Percentiles rank a stretch among this genome's conserved stretches.
Conservation (phyloP, 1,140 invertebrate species). For the Nebria ingens region DNA sequence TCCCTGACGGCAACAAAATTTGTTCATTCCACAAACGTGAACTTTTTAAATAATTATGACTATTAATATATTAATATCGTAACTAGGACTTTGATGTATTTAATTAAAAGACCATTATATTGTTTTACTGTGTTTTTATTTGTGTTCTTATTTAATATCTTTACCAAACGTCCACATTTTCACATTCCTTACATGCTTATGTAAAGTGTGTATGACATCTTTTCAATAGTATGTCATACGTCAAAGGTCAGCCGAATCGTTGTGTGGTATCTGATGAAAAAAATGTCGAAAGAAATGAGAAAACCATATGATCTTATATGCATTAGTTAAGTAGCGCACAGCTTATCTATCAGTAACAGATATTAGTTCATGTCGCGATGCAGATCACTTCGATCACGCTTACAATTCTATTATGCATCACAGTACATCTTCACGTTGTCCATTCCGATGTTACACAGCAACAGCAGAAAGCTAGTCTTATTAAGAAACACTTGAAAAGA, state of each 20-base stretch:
- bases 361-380: not conserved
- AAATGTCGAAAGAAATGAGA: not conserved
- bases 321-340: conserved; percentile 4
- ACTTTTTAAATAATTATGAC: conserved; percentile 18
- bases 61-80: conserved; percentile 15
- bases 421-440: not conserved
- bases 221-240: conserved; percentile 5
- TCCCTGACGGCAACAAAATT: conserved; percentile 7
- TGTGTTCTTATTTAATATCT: conserved; percentile 2
- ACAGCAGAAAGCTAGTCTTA: conserved; percentile 33
- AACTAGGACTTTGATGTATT: conserved; percentile 19
- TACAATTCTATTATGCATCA: not conserved
- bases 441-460: not conserved
- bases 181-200: not conserved
- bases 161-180: not conserved
- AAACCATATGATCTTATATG: not conserved
- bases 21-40: conserved; percentile 24
- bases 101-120: conserved; percentile 21
- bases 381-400: not conserved
- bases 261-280: not conserved
- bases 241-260: not conserved
- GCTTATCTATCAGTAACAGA: not conserved
- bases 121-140: conserved; percentile 17
- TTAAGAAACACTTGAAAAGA: conserved; percentile 45
- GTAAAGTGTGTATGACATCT: not conserved